Base-by-base conservation (phyloP, 2,797 vertebrate genomes). In the Eulemur coronatus region DNA sequence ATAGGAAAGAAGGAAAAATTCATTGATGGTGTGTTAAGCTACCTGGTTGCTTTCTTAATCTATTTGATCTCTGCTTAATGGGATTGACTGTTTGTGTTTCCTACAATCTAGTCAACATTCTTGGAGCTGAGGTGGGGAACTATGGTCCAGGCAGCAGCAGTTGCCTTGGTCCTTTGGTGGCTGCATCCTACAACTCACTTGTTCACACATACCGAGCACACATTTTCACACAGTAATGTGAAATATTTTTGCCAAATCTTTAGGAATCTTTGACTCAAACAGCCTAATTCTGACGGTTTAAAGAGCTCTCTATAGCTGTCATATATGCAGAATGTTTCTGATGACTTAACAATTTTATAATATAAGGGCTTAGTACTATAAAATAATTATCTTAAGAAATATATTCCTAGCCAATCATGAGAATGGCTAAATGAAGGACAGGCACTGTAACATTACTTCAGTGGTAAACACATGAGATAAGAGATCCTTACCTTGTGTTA, bases 401-500 rank as follows among this genome's bases (percentile, higher is more conserved):
- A 4, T 2, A 10, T 92, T 94, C 48, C 63, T 79, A 57, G 20
- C 7, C 50, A 73, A 1, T 26, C 17, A 4, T 84, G 22, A 86
- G 8, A 11, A 41, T n/a, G 55, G 10, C 3, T 63, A 72, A 26
- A 50, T 50, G 13, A 94, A 90, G n/a, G 17, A 30, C 3, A 79
- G 17, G 7, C 22, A 38, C 7, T 3, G 1, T n/a, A 7, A 3
- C 46, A 30, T 15, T 14, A 2, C 38, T 75, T 59, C 50, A 57
- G 1, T 9, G 13, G 3, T 7, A 78, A 43, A 18, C 7, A 24
- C n/a, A 43, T 30, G 80, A 72, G 5, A 38, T 0, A 48, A 26
- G 18, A 46, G 2, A 59, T 33, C 1, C 2, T 3, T 35, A 13
- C 0, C 3, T 7, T 30, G 13, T 28, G 7, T 28, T 80, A 76